phyloP scores from a whole-genome alignment of 2,797 vertebrate genomes.

The Pangasius djambal region DNA sequence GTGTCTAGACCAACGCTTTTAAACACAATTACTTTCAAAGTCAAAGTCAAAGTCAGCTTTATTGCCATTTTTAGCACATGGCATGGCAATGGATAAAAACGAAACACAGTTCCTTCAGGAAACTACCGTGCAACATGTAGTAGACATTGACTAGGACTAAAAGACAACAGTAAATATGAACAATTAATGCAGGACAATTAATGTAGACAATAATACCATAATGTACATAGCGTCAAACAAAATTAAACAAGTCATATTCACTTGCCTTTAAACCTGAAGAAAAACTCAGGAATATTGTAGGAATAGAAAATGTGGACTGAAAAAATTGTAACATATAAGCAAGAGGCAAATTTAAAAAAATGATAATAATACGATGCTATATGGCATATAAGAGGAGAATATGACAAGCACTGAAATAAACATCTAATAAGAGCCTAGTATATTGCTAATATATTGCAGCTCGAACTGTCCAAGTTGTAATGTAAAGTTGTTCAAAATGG shows the following conservation, averaged over 20 bases:
- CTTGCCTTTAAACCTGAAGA: neutral
- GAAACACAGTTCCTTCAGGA: no score
- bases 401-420: neutral
- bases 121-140: no score
- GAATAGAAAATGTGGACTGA: neutral
- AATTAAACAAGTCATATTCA: no score
- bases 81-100: no score
- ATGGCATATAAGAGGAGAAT: neutral
- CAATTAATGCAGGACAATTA: no score
- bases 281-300: neutral
- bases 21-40: neutral
- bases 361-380: neutral
- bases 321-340: neutral
- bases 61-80: no score
- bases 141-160: no score
- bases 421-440: neutral
- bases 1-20: neutral
- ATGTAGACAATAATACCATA: no score
- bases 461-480: neutral
- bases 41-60: no score
- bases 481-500: neutral
- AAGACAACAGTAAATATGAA: no score
- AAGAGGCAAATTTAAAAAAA: neutral
- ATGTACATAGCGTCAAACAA: no score
- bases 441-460: neutral